Evolutionary conservation across 2,797 vertebrate genomes (phyloP).

Genomic region (Aldrovandia affinis): DNA sequence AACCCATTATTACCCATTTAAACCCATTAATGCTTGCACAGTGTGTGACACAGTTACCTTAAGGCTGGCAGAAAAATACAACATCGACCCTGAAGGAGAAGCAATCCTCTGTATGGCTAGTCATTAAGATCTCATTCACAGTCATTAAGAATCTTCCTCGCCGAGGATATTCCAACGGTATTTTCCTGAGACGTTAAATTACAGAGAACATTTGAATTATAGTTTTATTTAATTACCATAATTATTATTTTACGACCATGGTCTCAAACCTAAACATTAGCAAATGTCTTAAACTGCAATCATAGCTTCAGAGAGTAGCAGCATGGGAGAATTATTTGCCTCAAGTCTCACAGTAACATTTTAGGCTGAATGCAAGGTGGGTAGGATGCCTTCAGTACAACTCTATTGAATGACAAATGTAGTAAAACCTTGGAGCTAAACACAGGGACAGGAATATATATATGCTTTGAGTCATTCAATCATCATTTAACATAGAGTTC

Average conservation of each 20-base stretch:
- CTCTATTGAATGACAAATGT: neutral
- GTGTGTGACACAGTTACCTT: slow-evolving; percentile 11
- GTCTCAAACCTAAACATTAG: neutral
- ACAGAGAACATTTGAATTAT: neutral
- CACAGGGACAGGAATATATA: neutral
- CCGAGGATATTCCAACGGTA: neutral
- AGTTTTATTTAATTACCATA: neutral
- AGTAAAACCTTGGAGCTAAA: neutral
- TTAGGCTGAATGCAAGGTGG: neutral
- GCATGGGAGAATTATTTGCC: neutral
- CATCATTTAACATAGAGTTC: neutral
- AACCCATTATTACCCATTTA: slow-evolving; percentile 13
- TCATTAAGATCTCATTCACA: slow-evolving; percentile 10
- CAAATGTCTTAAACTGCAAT: neutral
- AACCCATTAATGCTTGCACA: slow-evolving; percentile 16
- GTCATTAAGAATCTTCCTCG: neutral
- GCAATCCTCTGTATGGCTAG: neutral
- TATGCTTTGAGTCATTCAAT: neutral
- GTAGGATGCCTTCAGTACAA: neutral
- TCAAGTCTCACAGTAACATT: neutral
- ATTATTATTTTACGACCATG: neutral
- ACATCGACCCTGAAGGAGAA: slow-evolving; percentile 6
- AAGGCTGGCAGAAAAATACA: slow-evolving; percentile 14
- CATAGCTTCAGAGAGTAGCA: neutral
- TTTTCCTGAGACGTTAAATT: neutral